These are phyloP conservation scores for Agrotis ipsilon DNA, from an alignment of 2,888 invertebrate species.

Conservation along the genomic window DNA sequence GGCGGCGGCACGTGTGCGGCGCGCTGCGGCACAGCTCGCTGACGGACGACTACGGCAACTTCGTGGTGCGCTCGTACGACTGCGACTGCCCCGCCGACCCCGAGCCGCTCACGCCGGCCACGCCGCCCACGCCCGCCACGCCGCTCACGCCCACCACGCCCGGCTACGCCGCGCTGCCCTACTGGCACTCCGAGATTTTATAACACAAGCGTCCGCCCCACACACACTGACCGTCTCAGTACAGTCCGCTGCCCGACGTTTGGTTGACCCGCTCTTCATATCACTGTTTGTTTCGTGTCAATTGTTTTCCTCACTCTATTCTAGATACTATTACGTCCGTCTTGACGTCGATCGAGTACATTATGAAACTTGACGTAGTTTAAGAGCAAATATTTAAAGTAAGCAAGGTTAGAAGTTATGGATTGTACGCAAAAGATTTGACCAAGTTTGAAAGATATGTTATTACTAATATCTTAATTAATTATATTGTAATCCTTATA, in stretches of 20 bases:
- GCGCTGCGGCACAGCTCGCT: slow-evolving; percentile 85
- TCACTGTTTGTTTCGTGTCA: slow-evolving; percentile 59
- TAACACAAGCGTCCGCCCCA: slow-evolving; percentile 64
- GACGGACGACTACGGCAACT: slow-evolving; percentile 91
- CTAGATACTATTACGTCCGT: slow-evolving; percentile 57
- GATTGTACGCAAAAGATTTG: slow-evolving; percentile 57
- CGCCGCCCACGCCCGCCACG: slow-evolving; percentile 38
- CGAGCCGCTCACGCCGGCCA: slow-evolving; percentile 30
- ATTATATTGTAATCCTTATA: slow-evolving; percentile 41
- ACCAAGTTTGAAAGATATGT: slow-evolving; percentile 59
- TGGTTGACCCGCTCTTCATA: slow-evolving; percentile 47
- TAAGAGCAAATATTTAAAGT: slow-evolving; percentile 43
- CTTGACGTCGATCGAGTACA: slow-evolving; percentile 53
- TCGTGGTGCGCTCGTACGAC: slow-evolving; percentile 84
- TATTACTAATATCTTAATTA: slow-evolving; percentile 43
- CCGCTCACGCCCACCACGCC: slow-evolving; percentile 32
- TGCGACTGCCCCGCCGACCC: slow-evolving; percentile 82
- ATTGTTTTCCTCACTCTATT: slow-evolving; percentile 53
- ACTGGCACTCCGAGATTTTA: slow-evolving; percentile 75
- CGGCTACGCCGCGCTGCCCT: slow-evolving; percentile 56
- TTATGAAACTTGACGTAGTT: slow-evolving; percentile 48
- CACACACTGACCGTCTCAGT: slow-evolving; percentile 13
- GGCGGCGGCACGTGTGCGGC: slow-evolving; percentile 85
- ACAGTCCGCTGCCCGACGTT: slow-evolving; percentile 17
- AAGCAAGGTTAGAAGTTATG: slow-evolving; percentile 49